These are phyloP conservation scores for Telenomus remus DNA, from an alignment of 1,140 invertebrate genomes.

Conservation along the genomic window DNA sequence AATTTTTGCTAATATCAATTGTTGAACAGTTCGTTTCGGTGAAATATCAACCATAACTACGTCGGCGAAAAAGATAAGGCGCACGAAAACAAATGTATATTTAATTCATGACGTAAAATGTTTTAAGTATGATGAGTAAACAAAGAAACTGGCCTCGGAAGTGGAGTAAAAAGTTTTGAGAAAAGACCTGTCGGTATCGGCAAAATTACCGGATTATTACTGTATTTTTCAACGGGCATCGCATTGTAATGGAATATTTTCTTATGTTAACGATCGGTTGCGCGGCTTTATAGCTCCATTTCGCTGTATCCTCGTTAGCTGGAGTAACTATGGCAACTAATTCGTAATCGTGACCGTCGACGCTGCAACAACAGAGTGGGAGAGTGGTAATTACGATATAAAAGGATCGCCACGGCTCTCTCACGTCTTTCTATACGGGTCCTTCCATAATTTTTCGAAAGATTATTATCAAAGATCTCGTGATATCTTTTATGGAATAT, in stretches of 20 bases:
- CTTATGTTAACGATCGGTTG: conserved; percentile 61
- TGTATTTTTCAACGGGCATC: conserved; percentile 54
- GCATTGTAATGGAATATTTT: conserved; percentile 60
- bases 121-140: conserved; percentile 59
- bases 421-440: conserved; percentile 47
- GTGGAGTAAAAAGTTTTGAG: conserved; percentile 54
- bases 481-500: conserved; percentile 53
- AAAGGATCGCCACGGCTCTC: conserved; percentile 54
- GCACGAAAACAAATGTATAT: conserved; percentile 43
- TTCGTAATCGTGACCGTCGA: conserved; percentile 59
- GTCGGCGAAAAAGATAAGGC: conserved; percentile 12
- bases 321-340: conserved; percentile 58
- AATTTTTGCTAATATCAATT: too few species aligned
- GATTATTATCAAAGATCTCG: conserved; percentile 55
- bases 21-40: too few species aligned
- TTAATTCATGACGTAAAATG: conserved; percentile 57
- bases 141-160: conserved; percentile 53
- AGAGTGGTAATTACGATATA: conserved; percentile 60
- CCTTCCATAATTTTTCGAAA: conserved; percentile 57
- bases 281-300: conserved; percentile 59
- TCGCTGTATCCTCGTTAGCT: conserved; percentile 59
- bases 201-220: conserved; percentile 57
- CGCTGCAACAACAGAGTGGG: conserved; percentile 51
- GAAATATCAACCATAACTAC: conserved; percentile 16
- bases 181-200: conserved; percentile 54